Evolutionary conservation across 2,113 vertebrate species (phyloP), one percentile per base, ranked within the genome.

Genomic region (Copsychus sechellarum): DNA sequence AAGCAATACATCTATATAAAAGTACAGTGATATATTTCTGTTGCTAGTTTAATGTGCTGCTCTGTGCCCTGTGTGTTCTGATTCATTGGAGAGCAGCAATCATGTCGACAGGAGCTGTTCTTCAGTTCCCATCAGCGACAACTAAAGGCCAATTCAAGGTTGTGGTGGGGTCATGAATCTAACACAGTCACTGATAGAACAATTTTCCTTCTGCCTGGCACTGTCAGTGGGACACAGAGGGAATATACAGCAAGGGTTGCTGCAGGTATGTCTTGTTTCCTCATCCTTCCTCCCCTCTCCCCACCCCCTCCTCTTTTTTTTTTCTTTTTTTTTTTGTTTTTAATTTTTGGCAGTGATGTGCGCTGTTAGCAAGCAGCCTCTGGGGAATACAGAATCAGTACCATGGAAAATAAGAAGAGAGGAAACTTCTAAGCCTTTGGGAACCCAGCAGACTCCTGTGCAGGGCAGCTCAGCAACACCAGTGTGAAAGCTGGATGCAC

Each of bases 81-180:
- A 98, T 98, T 98, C 98, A 98, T 98, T 98, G 98, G 98, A 98
- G 98, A 98, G 98, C 95, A 98, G 98, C 98, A 98, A 98, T 98
- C 98, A 98, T 97, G 97, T 97, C 97, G 98, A 98, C 98, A 98
- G 98, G 98, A 97, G 96, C 98, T 98, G 98, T 98, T 98, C 98
- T 98, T 98, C 98, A 98, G 98, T 97, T 98, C 98, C 98, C 98
- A 98, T 98, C 98, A 98, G 98, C 96, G 96, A 98, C 98, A 98
- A 98, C 98, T 98, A 98, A 98, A 98, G 98, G 98, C 98, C 98
- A 98, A 98, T 98, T 98, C 98, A 98, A 98, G 98, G 98, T 98
- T 98, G 98, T 96, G 97, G 98, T 94, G 94, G 98, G 98, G 98
- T 98, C 98, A 98, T 98, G 98, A 98, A 98, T 98, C 98, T 98